A percentile compares a stretch with the other conserved stretches of the same genome.
These are phyloP conservation scores for Myotis brandtii DNA, from an alignment of 2,113 vertebrate species.

Conservation along the genomic window DNA sequence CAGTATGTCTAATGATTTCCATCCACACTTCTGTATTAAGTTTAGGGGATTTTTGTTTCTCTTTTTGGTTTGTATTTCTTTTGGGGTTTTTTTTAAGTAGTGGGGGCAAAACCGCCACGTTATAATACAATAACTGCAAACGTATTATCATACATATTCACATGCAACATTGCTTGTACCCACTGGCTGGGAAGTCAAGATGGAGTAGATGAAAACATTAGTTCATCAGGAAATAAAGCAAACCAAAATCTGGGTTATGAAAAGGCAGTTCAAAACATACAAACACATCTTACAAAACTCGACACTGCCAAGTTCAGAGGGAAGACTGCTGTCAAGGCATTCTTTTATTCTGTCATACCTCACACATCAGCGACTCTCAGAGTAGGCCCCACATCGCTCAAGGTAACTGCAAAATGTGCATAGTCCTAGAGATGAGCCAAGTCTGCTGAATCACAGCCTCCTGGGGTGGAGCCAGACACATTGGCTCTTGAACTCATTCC, in stretches of 20 bases:
- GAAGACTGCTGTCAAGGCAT: fast-evolving
- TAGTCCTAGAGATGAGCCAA: background rate
- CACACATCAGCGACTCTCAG: background rate
- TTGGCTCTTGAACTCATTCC: background rate
- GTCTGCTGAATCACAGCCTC: background rate
- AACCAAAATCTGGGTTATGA: background rate
- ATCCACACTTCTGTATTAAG: background rate
- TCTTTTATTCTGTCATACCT: background rate
- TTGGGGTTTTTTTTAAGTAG: background rate
- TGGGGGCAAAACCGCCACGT: background rate
- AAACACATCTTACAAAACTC: fast-evolving
- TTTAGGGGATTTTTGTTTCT: background rate
- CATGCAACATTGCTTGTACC: background rate
- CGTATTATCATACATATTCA: background rate
- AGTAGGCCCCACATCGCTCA: background rate
- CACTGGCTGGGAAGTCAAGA: background rate
- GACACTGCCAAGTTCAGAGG: background rate
- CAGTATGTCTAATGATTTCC: background rate
- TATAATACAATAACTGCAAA: background rate
- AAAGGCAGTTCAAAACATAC: background rate
- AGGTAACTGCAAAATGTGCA: background rate
- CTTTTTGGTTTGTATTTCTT: background rate
- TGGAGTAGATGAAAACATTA: background rate
- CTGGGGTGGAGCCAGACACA: background rate
- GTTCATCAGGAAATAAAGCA: background rate